These are phyloP conservation scores for Heterohyrax brucei DNA, from an alignment of 2,797 vertebrate genomes.

Conservation along the genomic window DNA sequence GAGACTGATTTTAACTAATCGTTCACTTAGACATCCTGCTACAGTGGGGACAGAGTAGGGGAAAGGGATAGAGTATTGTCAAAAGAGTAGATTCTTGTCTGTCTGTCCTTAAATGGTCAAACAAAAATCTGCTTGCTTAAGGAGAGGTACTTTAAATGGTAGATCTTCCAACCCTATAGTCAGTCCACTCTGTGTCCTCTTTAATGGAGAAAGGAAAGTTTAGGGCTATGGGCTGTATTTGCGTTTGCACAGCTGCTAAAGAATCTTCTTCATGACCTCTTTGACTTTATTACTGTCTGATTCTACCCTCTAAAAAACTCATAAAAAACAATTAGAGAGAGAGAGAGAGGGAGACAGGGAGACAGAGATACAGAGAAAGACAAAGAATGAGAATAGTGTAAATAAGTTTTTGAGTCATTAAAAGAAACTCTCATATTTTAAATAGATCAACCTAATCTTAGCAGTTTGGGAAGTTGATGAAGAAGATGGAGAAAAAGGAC, in stretches of 20 bases:
- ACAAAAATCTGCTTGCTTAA: neutral
- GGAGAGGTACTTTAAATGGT: neutral
- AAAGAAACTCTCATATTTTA: neutral
- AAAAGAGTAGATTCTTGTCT: neutral
- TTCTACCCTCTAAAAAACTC: neutral
- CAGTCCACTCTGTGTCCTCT: neutral
- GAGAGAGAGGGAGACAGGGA: neutral
- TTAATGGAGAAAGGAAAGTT: neutral
- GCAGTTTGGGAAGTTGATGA: conserved; percentile 4
- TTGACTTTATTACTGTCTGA: neutral
- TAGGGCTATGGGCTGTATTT: neutral
- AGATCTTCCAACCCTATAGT: neutral
- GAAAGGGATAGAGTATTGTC: neutral
- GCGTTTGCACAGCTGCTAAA: conserved; percentile 13
- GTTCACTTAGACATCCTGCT: neutral
- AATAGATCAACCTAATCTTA: conserved; percentile 50
- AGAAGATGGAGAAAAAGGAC: conserved; percentile 33
- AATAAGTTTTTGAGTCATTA: neutral
- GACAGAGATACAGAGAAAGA: neutral
- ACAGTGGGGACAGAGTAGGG: neutral
- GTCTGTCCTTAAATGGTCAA: neutral
- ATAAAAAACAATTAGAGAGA: neutral
- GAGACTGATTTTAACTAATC: neutral
- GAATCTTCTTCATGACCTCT: neutral
- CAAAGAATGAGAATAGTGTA: neutral